Evolutionary conservation across 30 jellyfish, hydroid and myxozoan species (phyloP), one percentile per base, ranked within the genome.

Genomic region (Aurelia sp.): DNA sequence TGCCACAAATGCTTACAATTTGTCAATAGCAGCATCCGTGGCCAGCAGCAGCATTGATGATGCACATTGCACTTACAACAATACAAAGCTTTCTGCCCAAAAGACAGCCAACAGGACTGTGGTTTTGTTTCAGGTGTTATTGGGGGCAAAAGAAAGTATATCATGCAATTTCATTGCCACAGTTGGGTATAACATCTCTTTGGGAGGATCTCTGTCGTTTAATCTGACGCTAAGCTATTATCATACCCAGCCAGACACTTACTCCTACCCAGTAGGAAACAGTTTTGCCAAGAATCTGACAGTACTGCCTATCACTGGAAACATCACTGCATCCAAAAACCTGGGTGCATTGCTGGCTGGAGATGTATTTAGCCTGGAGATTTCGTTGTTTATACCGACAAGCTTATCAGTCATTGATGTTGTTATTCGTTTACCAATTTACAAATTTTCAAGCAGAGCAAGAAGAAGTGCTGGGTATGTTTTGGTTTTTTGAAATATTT

Each of bases 351-450:
- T 71, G 78, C 72, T 38, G 13, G 86, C 92, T 27, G 80, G 80
- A 30, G 78, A 60, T 3, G 53, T 16, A 57, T 82, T 82, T 65
- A 57, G 63, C 63, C n/a, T 82, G 38, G 35, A 50, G 17, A 57
- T 82, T 50, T n/a, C 55, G 40, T 48, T 82, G 63, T 13, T 8
- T n/a, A 57, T 82, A 5, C 92, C 92, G 70, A 69, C 66, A 67
- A 69, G 92, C 48, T 3, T 40, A n/a, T 82, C 86, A 52, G 38
- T 20, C 16, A 13, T 82, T 13, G 55, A 67, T 62, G 67, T 38
- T 12, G 70, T 68, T n/a, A 58, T 82, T 75, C 13, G 9, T 9
- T 22, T 82, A 16, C 92, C 92, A 16, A 74, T 60, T 12, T 55
- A 61, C 44, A 20, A 21, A 13, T 4, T 13, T 41, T 18, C 67